Percentiles rank a stretch among this genome's conserved stretches.
Conservation (phyloP, 2,113 vertebrate species). For the Micronisus gabar region DNA sequence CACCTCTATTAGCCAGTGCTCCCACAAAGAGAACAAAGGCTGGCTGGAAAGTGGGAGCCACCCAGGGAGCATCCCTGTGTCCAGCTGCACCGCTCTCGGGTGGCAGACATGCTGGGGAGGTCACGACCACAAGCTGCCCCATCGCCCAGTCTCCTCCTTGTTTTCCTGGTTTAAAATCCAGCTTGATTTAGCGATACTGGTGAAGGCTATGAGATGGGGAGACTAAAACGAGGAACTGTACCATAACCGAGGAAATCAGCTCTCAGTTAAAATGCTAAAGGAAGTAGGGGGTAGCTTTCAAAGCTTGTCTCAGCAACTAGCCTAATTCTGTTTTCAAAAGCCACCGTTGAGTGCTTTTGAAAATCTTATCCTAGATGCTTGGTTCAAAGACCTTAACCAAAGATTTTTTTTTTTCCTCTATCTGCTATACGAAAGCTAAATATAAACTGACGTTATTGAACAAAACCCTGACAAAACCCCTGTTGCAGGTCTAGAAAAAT, state of each 20-base stretch:
- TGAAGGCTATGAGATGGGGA: constrained; percentile 4
- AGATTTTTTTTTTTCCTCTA: constrained; percentile 4
- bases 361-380: constrained; percentile 46
- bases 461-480: constrained; percentile 38
- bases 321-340: constrained; percentile 60
- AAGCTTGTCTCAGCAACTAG: constrained; percentile 52
- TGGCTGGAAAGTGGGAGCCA: constrained; percentile 32
- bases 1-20: constrained; percentile 45
- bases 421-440: constrained; percentile 17
- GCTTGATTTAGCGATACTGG: neutral
- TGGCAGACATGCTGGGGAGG: constrained; percentile 12
- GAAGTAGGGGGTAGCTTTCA: constrained; percentile 38
- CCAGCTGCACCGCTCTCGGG: neutral
- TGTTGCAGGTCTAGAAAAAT: constrained; percentile 40
- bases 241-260: neutral
- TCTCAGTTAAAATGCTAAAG: constrained; percentile 29
- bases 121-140: neutral
- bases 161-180: constrained; percentile 1
- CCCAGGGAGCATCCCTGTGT: constrained; percentile 40
- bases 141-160: neutral
- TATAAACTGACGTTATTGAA: constrained; percentile 13
- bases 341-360: constrained; percentile 53
- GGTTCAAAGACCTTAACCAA: constrained; percentile 48
- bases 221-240: neutral
- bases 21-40: constrained; percentile 62